Evolutionary conservation across 2,888 invertebrate species (phyloP), one percentile per base, ranked within the genome.

Genomic region (Lithophane ornitopus): DNA sequence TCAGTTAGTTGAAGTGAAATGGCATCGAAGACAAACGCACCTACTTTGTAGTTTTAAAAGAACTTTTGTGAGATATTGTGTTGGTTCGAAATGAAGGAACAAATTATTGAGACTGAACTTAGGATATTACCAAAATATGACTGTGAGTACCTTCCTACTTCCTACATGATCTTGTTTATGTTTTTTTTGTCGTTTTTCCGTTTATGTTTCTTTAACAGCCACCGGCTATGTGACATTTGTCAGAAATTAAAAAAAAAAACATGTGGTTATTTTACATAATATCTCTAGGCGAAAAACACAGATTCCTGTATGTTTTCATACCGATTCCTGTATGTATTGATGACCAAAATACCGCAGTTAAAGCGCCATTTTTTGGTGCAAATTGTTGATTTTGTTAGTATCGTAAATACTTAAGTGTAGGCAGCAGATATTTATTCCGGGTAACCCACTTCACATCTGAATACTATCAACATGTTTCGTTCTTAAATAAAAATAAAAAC

Each of bases 81-180:
- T 49, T 61, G 7, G 12, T 61, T 81, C 8, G 8, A 14, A 70
- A 82, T 80, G 78, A 80, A 82, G 46, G 63, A 59, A 69, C n/a
- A 41, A 65, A 78, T 49, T 16, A 78, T 49, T 16, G 62, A 19
- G 19, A 82, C n/a, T 68, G 58, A 77, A 58, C 28, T 77, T 14
- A 82, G 67, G 49, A 76, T 62, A 34, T 52, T 65, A 11, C 78
- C 63, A 9, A 69, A 63, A 54, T 82, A 41, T 69, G 82, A 14
- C 26, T 46, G 79, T 81, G 52, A 77, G 79, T 70, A 46, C 9
- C 39, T 22, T 2, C 8, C 7, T 52, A 14, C 39, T 22, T 2
- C 8, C 7, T 52, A 14, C 11, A n/a, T 26, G 8, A 39, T 61
- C 9, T 52, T 34, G n/a, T 22, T 41, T 19, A 54, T 54, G 12